phyloP scores from a whole-genome alignment of 2,113 vertebrate genomes.

The Podarcis cretensis region DNA sequence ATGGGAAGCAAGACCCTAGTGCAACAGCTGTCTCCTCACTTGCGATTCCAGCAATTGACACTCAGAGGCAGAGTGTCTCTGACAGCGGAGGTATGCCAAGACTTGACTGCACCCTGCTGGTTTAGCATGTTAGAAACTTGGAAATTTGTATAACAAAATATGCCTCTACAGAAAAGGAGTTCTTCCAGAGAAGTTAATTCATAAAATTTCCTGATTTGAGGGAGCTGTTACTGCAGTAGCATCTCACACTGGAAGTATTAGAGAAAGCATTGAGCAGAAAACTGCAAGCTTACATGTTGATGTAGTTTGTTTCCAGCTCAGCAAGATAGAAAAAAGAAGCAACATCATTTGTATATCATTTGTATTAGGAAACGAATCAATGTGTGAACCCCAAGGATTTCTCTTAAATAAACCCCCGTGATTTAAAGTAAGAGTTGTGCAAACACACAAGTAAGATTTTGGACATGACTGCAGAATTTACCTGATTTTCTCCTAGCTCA shows the following conservation, averaged over 20 bases:
- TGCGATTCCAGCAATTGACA: too few relatives aligned
- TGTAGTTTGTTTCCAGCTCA: not conserved
- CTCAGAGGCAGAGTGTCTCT: too few relatives aligned
- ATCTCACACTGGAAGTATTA: not conserved
- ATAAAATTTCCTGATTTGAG: not conserved
- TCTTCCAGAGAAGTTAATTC: not conserved
- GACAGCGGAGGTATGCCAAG: not conserved
- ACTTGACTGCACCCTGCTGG: slow-evolving; percentile 69
- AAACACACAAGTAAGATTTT: not conserved
- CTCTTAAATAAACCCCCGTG: not conserved
- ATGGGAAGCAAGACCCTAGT: too few relatives aligned
- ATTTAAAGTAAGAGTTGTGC: not conserved
- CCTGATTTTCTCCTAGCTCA: not conserved
- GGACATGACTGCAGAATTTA: not conserved
- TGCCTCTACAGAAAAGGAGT: not conserved
- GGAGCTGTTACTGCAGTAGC: not conserved
- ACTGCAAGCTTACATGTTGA: not conserved
- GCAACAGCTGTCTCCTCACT: too few relatives aligned
- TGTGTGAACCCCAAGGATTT: not conserved
- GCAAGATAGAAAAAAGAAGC: not conserved
- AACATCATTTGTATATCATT: not conserved
- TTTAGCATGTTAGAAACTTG: not conserved
- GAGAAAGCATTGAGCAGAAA: not conserved
- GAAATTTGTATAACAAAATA: not conserved
- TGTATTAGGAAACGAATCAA: rapidly evolving